phyloP scores from a whole-genome alignment of 2,888 invertebrate species.

The Oxystoma pomonae region DNA sequence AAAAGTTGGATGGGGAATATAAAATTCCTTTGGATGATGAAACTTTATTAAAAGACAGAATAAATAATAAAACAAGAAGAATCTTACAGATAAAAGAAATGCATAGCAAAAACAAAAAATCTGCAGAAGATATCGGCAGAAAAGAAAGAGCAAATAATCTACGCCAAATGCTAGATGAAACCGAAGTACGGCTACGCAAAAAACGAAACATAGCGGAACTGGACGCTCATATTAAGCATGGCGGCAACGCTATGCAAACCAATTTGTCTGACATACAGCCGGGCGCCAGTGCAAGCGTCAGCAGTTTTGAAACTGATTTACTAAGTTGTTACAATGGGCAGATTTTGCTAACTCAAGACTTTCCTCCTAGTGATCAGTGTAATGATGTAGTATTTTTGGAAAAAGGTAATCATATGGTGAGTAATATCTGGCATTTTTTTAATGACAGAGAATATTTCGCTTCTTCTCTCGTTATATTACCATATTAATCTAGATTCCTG shows the following conservation, averaged over 20 bases:
- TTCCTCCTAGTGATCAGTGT: constrained; percentile 66
- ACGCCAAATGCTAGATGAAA: constrained; percentile 20
- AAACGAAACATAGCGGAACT: constrained; percentile 40
- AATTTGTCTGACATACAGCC: background rate
- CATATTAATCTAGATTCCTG: too few relatives aligned
- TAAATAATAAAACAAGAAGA: too few relatives aligned
- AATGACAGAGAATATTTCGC: too few relatives aligned
- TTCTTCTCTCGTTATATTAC: too few relatives aligned
- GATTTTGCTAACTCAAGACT: constrained; percentile 67
- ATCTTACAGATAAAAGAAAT: too few relatives aligned
- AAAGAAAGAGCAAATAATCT: constrained; percentile 8
- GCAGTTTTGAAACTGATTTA: constrained; percentile 77
- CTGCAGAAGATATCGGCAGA: background rate
- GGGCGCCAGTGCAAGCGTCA: constrained; percentile 65
- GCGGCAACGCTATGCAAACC: constrained; percentile 64
- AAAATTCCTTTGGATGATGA: too few relatives aligned
- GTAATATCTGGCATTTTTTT: background rate
- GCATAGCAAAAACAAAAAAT: too few relatives aligned
- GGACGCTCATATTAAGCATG: constrained; percentile 72
- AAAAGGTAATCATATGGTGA: constrained; percentile 61
- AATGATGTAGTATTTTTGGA: constrained; percentile 66
- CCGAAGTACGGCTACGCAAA: background rate
- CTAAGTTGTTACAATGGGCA: constrained; percentile 72
- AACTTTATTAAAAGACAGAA: too few relatives aligned
- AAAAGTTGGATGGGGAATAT: too few relatives aligned